These are phyloP conservation scores for Rhysida immarginata DNA, from an alignment of 1,140 invertebrate genomes.

Conservation along the genomic window DNA sequence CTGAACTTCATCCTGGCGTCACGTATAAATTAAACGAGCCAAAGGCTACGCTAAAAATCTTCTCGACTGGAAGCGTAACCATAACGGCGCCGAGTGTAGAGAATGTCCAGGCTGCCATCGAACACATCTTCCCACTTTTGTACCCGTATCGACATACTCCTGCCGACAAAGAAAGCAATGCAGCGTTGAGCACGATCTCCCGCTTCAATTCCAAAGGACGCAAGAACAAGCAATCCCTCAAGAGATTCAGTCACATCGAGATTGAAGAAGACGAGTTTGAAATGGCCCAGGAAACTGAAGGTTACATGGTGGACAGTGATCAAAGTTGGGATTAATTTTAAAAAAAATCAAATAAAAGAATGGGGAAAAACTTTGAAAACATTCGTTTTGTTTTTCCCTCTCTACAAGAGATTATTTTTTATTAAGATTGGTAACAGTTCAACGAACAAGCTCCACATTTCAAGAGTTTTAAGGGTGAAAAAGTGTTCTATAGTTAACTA, in stretches of 20 bases:
- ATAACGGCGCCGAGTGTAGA: conserved; percentile 82
- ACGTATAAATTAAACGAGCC: conserved; percentile 81
- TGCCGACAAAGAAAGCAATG: not conserved
- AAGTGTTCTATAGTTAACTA: too few species aligned
- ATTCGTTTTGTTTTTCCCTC: too few species aligned
- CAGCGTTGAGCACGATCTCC: too few species aligned
- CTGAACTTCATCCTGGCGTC: conserved; percentile 92
- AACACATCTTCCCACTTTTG: conserved; percentile 85
- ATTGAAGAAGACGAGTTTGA: conserved; percentile 1
- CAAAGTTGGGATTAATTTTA: conserved; percentile 4
- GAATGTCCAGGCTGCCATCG: conserved; percentile 76
- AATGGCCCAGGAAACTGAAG: not conserved
- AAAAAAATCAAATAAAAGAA: too few species aligned
- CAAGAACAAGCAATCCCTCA: not conserved
- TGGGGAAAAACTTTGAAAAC: too few species aligned
- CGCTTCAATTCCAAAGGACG: not conserved
- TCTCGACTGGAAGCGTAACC: conserved; percentile 92
- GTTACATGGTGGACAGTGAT: not conserved
- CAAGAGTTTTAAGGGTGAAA: too few species aligned
- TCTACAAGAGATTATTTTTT: too few species aligned
- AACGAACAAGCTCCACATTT: too few species aligned
- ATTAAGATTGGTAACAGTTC: too few species aligned
- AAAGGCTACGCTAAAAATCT: conserved; percentile 94
- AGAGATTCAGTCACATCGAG: not conserved
- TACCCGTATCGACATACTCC: conserved; percentile 43